Evolutionary conservation across 2,888 invertebrate genomes (phyloP).

Genomic region (Aporophyla nigra): DNA sequence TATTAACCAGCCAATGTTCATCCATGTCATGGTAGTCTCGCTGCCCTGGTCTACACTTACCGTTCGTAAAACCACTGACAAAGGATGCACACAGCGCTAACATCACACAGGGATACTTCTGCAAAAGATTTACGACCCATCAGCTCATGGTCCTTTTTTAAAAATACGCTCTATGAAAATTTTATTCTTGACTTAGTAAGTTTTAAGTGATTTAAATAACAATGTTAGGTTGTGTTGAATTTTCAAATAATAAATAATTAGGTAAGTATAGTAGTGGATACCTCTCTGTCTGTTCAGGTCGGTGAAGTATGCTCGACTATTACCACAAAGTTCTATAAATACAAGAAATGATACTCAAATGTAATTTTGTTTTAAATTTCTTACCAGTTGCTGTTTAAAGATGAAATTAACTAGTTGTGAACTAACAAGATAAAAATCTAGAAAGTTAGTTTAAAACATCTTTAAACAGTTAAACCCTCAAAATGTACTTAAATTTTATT

Average conservation of each 20-base stretch:
- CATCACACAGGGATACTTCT: constrained; percentile 94
- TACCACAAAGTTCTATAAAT: constrained; percentile 92
- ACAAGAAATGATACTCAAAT: constrained; percentile 91
- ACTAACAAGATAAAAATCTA: background rate
- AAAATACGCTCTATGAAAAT: constrained; percentile 77
- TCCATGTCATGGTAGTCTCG: constrained; percentile 82
- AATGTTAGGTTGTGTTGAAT: constrained; percentile 73
- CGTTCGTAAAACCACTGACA: constrained; percentile 91
- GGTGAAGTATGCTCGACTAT: constrained; percentile 92
- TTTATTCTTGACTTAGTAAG: constrained; percentile 52
- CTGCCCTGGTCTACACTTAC: constrained; percentile 92
- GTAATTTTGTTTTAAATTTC: constrained; percentile 85
- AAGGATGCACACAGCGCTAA: constrained; percentile 93
- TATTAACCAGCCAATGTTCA: constrained; percentile 76
- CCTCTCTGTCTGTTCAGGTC: constrained; percentile 91
- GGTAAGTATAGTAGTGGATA: constrained; percentile 90
- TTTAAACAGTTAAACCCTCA: constrained; percentile 58
- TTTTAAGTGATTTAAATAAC: constrained; percentile 61
- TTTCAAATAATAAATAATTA: constrained; percentile 79
- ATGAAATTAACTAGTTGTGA: constrained; percentile 69
- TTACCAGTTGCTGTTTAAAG: constrained; percentile 80
- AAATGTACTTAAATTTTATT: constrained; percentile 13
- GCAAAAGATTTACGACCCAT: constrained; percentile 95
- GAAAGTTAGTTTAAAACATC: constrained; percentile 64
- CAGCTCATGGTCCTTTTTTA: constrained; percentile 89